Conservation (phyloP, 2,888 invertebrate species). For the Troglohyphantes excavatus region DNA sequence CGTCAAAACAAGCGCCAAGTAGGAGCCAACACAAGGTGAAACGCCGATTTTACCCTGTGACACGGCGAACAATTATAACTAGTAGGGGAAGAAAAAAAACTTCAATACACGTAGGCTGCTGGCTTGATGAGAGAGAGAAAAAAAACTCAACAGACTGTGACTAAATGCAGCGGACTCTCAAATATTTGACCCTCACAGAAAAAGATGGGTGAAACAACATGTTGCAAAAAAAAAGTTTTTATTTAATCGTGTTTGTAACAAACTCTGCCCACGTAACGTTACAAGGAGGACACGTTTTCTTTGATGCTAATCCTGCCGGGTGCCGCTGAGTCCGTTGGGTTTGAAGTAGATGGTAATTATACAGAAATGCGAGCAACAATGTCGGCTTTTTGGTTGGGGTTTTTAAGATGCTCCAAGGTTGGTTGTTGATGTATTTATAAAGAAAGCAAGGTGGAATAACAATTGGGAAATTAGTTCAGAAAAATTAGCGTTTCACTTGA, state of each 20-base stretch:
- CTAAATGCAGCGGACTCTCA: constrained; percentile 58
- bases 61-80: background rate
- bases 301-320: background rate
- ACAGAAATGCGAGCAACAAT: background rate
- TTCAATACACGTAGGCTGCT: background rate
- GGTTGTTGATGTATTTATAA: background rate
- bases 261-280: constrained; percentile 13
- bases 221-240: background rate
- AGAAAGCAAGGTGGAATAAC: no score
- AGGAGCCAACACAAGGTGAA: constrained; percentile 75
- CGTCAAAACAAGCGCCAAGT: constrained; percentile 63
- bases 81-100: background rate
- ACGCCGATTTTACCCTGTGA: constrained; percentile 29
- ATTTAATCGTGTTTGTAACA: constrained; percentile 35
- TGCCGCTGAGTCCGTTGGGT: constrained; percentile 43
- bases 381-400: background rate
- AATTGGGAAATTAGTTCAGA: no score
- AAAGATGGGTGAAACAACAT: constrained; percentile 14
- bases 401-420: background rate
- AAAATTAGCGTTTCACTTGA: no score
- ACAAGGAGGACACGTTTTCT: background rate
- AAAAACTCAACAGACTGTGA: constrained; percentile 8
- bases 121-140: background rate
- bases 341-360: constrained; percentile 3
- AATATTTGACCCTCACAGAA: constrained; percentile 68